phyloP scores from a whole-genome alignment of 2,888 invertebrate genomes.

The Mythimna loreyi region DNA sequence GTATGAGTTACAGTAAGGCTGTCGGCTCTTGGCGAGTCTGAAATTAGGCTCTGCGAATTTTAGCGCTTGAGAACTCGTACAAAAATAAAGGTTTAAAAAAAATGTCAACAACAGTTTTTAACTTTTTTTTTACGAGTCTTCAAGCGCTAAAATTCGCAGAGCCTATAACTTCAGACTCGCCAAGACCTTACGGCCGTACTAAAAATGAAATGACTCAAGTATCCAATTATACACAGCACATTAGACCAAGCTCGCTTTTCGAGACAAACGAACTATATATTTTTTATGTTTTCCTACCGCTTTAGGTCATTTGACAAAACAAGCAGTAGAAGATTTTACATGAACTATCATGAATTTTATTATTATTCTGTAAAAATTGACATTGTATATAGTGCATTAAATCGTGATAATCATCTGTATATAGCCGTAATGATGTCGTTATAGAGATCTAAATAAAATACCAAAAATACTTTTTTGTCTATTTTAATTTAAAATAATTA shows the following conservation, averaged over 20 bases:
- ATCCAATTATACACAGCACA: not conserved
- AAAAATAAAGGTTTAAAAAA: too few relatives aligned
- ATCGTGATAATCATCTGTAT: constrained; percentile 63
- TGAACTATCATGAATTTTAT: constrained; percentile 35
- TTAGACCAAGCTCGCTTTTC: not conserved
- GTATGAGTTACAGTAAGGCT: too few relatives aligned
- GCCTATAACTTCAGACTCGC: too few relatives aligned
- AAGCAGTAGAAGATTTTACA: constrained; percentile 44
- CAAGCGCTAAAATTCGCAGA: too few relatives aligned
- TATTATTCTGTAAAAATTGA: constrained; percentile 44
- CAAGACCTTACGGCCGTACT: too few relatives aligned
- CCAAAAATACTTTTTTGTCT: constrained; percentile 23
- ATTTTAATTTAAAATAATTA: constrained; percentile 41
- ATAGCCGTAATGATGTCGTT: constrained; percentile 58
- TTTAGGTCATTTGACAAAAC: constrained; percentile 32
- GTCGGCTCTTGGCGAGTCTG: too few relatives aligned
- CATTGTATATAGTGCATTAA: constrained; percentile 61
- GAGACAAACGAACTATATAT: not conserved
- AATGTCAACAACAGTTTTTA: too few relatives aligned
- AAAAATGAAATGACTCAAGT: too few relatives aligned
- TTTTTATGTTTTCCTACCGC: constrained; percentile 48
- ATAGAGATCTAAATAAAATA: constrained; percentile 56
- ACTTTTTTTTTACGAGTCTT: too few relatives aligned
- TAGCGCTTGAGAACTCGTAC: too few relatives aligned
- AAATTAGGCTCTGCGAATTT: too few relatives aligned